Conservation (phyloP, 2,113 vertebrate species). For the Tiliqua scincoides region DNA sequence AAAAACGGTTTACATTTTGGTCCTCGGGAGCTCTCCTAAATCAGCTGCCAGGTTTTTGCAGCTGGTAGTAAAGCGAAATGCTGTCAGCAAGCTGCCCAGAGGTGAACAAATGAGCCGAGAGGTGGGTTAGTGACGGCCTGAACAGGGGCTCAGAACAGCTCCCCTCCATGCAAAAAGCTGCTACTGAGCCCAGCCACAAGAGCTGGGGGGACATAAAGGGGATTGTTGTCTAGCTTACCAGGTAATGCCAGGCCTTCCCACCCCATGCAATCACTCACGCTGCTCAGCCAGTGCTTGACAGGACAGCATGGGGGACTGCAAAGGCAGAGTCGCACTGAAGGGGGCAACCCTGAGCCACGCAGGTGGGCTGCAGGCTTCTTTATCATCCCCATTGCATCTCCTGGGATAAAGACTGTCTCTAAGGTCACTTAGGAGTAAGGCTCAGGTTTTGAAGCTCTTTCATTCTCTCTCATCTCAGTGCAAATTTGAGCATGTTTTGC, state of each 20-base stretch:
- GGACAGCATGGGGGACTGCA: not conserved
- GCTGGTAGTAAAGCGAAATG: conserved; percentile 85
- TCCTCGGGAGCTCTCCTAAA: conserved; percentile 87
- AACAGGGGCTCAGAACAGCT: conserved; percentile 25
- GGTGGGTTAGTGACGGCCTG: conserved; percentile 72
- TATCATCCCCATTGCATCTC: not conserved
- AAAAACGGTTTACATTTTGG: conserved; percentile 93
- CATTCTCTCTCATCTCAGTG: not conserved
- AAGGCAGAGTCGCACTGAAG: not conserved
- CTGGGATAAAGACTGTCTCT: no score
- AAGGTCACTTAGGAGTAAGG: not conserved
- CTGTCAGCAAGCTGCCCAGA: conserved; percentile 79
- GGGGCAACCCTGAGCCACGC: not conserved
- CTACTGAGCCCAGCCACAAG: not conserved
- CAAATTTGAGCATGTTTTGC: not conserved
- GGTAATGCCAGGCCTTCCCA: not conserved
- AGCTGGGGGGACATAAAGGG: conserved; percentile 2
- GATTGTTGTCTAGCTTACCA: conserved; percentile 23
- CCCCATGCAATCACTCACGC: not conserved
- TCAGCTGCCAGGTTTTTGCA: conserved; percentile 88
- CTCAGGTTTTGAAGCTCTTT: conserved; percentile 35
- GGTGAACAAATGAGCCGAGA: conserved; percentile 77
- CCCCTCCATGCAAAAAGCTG: conserved; percentile 42
- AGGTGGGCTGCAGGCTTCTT: not conserved
- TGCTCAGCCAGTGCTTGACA: not conserved